These are phyloP conservation scores for Agrochola lychnidis DNA, from an alignment of 2,888 invertebrate genomes.

Conservation along the genomic window DNA sequence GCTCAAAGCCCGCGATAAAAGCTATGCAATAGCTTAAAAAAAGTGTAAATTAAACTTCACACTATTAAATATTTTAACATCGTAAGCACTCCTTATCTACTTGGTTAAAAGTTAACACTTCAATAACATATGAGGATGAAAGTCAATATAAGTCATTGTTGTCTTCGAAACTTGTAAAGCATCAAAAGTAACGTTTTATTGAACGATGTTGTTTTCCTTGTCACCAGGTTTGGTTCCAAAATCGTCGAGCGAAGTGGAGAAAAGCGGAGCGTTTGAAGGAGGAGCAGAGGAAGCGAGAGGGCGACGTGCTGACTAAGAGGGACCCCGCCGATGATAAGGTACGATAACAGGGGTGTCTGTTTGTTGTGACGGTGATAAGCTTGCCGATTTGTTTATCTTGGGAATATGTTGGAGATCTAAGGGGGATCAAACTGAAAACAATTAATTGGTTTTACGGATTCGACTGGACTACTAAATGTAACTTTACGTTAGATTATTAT, in stretches of 20 bases:
- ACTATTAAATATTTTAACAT: too few relatives aligned
- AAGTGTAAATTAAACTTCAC: too few relatives aligned
- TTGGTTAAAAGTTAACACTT: neutral
- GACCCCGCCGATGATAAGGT: conserved; percentile 91
- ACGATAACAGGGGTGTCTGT: conserved; percentile 37
- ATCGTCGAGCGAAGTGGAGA: conserved; percentile 97
- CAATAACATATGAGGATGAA: neutral
- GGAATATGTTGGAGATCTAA: neutral
- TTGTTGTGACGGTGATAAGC: conserved; percentile 21
- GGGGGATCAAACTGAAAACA: too few relatives aligned
- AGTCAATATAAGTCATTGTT: neutral
- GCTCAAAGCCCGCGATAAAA: too few relatives aligned
- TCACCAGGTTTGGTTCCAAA: conserved; percentile 97
- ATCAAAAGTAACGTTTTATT: neutral
- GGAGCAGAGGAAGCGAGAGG: conserved; percentile 96
- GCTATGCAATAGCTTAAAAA: too few relatives aligned
- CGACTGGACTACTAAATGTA: neutral
- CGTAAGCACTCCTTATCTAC: too few relatives aligned
- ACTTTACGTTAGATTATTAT: neutral
- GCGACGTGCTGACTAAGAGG: conserved; percentile 92
- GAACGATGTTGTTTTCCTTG: conserved; percentile 26
- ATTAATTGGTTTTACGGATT: neutral
- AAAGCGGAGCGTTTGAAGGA: conserved; percentile 98
- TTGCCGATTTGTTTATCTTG: neutral
- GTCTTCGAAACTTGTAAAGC: neutral